Base-by-base conservation (phyloP, 1,140 invertebrate species). In the Platorchestia sp. region DNA sequence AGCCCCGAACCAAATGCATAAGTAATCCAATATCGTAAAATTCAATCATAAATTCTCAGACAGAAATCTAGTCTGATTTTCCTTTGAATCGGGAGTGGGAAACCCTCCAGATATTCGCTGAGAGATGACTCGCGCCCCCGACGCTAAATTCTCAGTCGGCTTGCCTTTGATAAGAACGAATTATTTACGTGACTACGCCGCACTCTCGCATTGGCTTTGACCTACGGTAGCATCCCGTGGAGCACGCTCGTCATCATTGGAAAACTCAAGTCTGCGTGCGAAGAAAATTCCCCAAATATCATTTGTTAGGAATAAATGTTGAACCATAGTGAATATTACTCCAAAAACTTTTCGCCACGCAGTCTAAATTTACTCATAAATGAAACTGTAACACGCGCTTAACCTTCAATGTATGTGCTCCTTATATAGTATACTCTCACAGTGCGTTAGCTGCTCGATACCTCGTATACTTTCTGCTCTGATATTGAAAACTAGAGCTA, bases 21-120 rank as follows among this genome's bases (percentile, higher is more conserved):
- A 93, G 91, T 93, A 93, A 93, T 93, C 91, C 91, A 93, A 93
- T 93, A 45, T 93, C 91, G 91, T 93, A 93, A 93, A 93, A 93
- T 44, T 93, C 91, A 45, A 93, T 93, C 91, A 93, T 93, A 93
- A 93, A 93, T 93, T 47, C 91, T 45, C 43, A 47, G 91, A 10
- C 44, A 40, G 91, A 93, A 93, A 40, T 93, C 91, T 45, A 45
- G 43, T 93, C 91, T n/a, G 91, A 93, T 93, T 93, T 93, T 93
- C 91, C 91, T 47, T 93, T 93, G 91, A 93, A 47, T 93, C 45
- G 6, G 91, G 36, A 93, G 36, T 44, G 43, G 91, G 91, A 93
- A 93, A 27, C 91, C 91, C 45, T 45, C 40, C 91, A 45, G 45
- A 93, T 93, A 93, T 93, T 42, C 36, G 43, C 45, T 44, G 40